Percentiles rank a stretch among this genome's conserved stretches.
phyloP scores from a whole-genome alignment of 2,113 vertebrate species.

The Cyprinus carpio region DNA sequence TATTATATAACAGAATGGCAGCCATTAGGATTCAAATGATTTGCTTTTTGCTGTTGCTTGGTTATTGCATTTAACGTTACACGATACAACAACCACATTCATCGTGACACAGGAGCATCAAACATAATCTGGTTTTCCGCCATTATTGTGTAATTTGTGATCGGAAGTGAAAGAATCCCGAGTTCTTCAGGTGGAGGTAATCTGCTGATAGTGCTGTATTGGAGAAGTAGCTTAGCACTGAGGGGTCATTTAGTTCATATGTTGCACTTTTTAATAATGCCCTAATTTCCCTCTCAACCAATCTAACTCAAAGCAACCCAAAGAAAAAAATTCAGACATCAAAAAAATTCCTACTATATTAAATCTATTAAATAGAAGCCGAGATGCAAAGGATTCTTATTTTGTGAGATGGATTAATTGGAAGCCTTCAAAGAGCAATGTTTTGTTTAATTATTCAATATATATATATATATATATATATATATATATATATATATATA shows the following conservation, averaged over 20 bases:
- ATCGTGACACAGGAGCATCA: constrained; percentile 44
- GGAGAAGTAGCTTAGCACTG: constrained; percentile 26
- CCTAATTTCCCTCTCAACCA: no score
- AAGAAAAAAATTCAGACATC: no score
- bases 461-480: no score
- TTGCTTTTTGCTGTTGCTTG: constrained; percentile 30
- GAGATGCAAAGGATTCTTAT: no score
- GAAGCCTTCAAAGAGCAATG: no score
- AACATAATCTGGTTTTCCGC: constrained; percentile 46
- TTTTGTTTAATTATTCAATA: no score
- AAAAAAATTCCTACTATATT: no score
- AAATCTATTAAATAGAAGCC: no score
- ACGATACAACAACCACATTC: constrained; percentile 49
- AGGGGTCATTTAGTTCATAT: constrained; percentile 47
- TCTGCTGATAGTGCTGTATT: constrained; percentile 47
- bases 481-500: no score
- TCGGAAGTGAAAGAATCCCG: constrained; percentile 38
- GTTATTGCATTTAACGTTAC: constrained; percentile 54
- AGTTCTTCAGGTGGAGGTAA: constrained; percentile 45
- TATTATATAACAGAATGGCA: constrained; percentile 59
- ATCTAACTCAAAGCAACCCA: no score
- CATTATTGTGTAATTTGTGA: constrained; percentile 51
- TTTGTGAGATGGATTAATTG: no score
- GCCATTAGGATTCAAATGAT: constrained; percentile 54
- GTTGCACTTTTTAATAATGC: constrained; percentile 48